Conservation (phyloP, 2,113 vertebrate genomes). For the Elaphurus davidianus region DNA sequence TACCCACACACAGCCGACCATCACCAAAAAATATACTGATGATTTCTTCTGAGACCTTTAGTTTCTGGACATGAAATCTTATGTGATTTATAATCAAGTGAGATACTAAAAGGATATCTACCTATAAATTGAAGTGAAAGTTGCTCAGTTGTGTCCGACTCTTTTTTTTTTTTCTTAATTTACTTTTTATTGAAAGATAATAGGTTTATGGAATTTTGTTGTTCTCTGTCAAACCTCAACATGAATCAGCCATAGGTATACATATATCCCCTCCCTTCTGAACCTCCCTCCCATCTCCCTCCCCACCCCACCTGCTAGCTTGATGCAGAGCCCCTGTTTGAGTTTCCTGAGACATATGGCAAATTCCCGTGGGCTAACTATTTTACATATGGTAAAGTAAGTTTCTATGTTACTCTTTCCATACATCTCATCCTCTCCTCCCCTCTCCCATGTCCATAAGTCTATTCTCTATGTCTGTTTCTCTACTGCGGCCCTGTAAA, state of each 20-base stretch:
- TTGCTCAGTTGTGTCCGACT: neutral
- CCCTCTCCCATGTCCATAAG: neutral
- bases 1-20: neutral
- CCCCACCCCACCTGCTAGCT: neutral
- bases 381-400: neutral
- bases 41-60: neutral
- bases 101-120: neutral
- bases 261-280: neutral
- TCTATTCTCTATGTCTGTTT: neutral
- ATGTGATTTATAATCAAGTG: neutral
- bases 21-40: neutral
- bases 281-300: neutral
- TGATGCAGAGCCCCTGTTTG: neutral
- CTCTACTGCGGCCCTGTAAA: neutral
- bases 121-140: neutral
- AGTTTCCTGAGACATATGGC: neutral
- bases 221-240: neutral
- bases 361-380: rapidly evolving
- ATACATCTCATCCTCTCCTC: neutral
- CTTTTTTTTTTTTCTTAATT: neutral
- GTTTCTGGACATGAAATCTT: neutral
- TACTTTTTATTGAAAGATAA: neutral
- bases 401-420: neutral
- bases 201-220: neutral
- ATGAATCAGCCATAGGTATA: neutral